Base-by-base conservation (phyloP, 2,888 invertebrate species). In the Hydraecia micacea region DNA sequence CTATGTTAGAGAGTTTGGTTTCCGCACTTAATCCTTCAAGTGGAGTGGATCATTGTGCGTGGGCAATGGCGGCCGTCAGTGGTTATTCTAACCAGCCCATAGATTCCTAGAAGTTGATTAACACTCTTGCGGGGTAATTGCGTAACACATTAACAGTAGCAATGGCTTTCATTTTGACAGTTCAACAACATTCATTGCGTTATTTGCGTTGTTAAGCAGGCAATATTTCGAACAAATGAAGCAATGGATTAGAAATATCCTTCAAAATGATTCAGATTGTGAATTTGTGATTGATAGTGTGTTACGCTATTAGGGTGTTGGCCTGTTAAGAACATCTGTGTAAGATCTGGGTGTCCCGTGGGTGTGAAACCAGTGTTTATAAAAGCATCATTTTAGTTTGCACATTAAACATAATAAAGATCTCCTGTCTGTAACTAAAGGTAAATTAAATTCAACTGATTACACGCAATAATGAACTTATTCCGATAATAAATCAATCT, bases 381-480 rank as follows among this genome's bases (percentile, higher is more conserved):
- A 8, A 52, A 52, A 52, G 32, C 11, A 18, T 65, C 0, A 52
- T 67, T 60, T 78, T 32, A 28, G n/a, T 62, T 55, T 67, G 42
- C 4, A 13, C 32, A 11, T n/a, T n/a, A 13, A 32, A 6, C 18
- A 21, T 36, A 36, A 73, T 28, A 39, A 58, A n/a, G 13, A 28
- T 15, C 11, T 55, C n/a, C 62, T 75, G 67, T 68, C 6, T 28
- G 9, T 66, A 18, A 25, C 0, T 49, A 46, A 18, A 55, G 8
- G 7, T 71, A 58, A 42, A 62, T 62, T 39, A 55, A 55, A 62
- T 15, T 28, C 2, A 5, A 67, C 36, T 71, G 55, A 72, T 72
- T 42, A 46, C 62, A 68, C 9, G 13, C 32, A 81, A 21, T 81
- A 25, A 58, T 39, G 1, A 58, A 77, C 28, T 42, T 75, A 67